Base-by-base conservation (phyloP, 2,113 vertebrate genomes). In the Pachypanchax playfairii region DNA sequence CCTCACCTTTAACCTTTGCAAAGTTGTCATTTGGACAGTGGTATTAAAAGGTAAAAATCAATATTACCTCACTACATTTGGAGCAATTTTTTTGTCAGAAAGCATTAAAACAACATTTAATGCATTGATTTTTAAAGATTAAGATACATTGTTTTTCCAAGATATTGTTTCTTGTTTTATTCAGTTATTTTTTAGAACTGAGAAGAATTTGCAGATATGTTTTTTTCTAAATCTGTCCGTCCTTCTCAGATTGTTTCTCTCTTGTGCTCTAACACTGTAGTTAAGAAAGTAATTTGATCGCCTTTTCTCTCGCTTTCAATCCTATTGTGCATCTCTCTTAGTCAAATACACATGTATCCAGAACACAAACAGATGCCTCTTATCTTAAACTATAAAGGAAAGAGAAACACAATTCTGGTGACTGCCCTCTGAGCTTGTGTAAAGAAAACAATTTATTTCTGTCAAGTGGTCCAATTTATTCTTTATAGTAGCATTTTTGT, bases 391-490 rank as follows among this genome's bases (percentile, higher is more conserved):
- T 58, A 54, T 66, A 69, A 41, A 56, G 41, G 39, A 14, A 51
- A 61, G 28, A 62, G 28, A 57, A 75, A 66, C 24, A 55, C 57
- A 3, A 70, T 64, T 64, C 70, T 63, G 26, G 39, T 18, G 25
- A 48, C 26, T 47, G 63, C 42, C 31, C 22, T 52, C 35, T 13
- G 29, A 79, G 29, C 36, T 31, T 44, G 20, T 51, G 18, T 39
- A 9, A 42, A 43, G 36, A 48, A 63, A 55, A 13, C 8, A 29
- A 53, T 62, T 20, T 22, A 2, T 60, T 50, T 58, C 12, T 29
- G 36, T 56, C 4, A 53, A 55, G 31, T 41, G 29, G 17, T 65
- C 12, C 20, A 14, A 44, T 65, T 63, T 53, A 17, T 2, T 39
- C 18, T 38, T 36, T 26, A 25, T 24, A 22, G 52, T 25, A 6